Evolutionary conservation across 1,140 invertebrate genomes (phyloP), one percentile per base, ranked within the genome.

Genomic region (Sipha flava): DNA sequence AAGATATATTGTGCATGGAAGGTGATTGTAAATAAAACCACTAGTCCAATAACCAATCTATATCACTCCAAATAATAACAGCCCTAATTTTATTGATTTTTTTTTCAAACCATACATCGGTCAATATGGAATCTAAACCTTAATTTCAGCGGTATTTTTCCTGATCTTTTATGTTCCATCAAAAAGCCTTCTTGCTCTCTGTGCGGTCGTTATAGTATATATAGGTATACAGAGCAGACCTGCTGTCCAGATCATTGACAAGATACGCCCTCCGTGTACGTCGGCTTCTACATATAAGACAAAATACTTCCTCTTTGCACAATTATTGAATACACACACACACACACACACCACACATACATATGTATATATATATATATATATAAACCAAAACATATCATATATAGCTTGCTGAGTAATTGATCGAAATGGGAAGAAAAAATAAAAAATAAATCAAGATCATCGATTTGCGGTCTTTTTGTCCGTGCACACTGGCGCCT

Each of bases 271-370:
- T n/a, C 12, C 45, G 26, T 75, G 18, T 40, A 26, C n/a, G 52
- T 57, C 72, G 49, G 49, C 49, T 40, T 75, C 21, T 31, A n/a
- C n/a, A n/a, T n/a, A 59, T 29, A 40, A 77, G 73, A 59, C 37
- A 59, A 70, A 77, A 77, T 16, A 59, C 73, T 77, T 77, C 73
- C 73, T 77, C n/a, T 47, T 77, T 23, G 12, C 72, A 21, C 72
- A 31, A 75, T 77, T 59, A 59, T 14, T 47, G n/a, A 73, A 54
- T 23, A 45, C 29, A 29, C n/a, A n/a, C n/a, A n/a, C n/a, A n/a
- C n/a, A n/a, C n/a, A n/a, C n/a, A n/a, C n/a, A n/a, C n/a, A n/a
- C n/a, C n/a, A n/a, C n/a, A n/a, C n/a, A n/a, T n/a, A n/a, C n/a
- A n/a, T n/a, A 29, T 10, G 14, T 57, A 29, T 52, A 21, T 52